phyloP scores from a whole-genome alignment of 2,888 invertebrate species.

The Sepioteuthis lessoniana region DNA sequence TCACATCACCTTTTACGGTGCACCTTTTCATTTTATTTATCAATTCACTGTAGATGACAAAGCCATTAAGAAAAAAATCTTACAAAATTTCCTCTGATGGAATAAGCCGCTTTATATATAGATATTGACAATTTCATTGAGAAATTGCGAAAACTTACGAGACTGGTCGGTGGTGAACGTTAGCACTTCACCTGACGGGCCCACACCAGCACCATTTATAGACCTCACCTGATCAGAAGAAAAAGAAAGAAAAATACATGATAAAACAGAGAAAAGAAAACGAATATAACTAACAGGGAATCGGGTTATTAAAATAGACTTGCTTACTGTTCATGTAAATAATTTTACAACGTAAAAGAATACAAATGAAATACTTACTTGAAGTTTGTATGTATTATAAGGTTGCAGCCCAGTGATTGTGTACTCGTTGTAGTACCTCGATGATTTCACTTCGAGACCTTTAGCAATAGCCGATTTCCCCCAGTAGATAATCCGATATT shows the following conservation, averaged over 20 bases:
- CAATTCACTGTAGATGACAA: too few relatives aligned
- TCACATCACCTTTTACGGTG: too few relatives aligned
- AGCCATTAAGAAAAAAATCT: too few relatives aligned
- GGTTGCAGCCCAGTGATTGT: conserved; percentile 74
- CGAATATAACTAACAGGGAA: too few relatives aligned
- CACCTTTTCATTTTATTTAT: too few relatives aligned
- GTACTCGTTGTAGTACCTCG: conserved; percentile 64
- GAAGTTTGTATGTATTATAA: conserved; percentile 75
- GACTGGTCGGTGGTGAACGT: conserved; percentile 61
- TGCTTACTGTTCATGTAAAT: too few relatives aligned
- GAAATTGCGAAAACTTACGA: conserved; percentile 56
- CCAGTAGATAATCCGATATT: conserved; percentile 68
- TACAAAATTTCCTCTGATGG: too few relatives aligned
- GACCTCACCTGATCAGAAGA: conserved; percentile 64
- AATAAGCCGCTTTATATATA: too few relatives aligned
- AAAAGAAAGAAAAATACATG: background rate
- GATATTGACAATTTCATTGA: background rate
- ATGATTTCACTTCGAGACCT: conserved; percentile 37
- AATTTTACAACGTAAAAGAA: background rate
- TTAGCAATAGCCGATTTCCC: conserved; percentile 51
- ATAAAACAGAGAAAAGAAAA: background rate
- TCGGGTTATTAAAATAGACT: too few relatives aligned
- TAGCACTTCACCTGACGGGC: conserved; percentile 57
- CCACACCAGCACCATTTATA: conserved; percentile 66
- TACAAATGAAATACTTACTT: conserved; percentile 63